Base-by-base conservation (phyloP, 2,113 vertebrate genomes). In the Colistium nudipinnis region DNA sequence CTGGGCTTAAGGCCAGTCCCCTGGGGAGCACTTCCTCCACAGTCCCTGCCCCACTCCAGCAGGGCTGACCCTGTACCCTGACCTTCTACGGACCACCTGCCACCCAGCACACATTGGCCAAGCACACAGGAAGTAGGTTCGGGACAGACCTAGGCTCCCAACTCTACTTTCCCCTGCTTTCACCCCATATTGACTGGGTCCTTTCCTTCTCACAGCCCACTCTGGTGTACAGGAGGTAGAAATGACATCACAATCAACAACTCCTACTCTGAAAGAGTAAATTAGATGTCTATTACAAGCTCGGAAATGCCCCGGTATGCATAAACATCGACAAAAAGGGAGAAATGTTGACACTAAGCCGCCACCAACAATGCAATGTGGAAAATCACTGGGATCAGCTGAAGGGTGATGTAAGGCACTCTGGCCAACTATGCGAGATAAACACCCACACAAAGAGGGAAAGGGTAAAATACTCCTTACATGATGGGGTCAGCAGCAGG, bases 401-500 rank as follows among this genome's bases (percentile, higher is more conserved):
- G 69, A 84, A 60, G 47, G 51, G 31, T 75, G 72, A 86, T 73
- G 76, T 76, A 74, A 81, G 64, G 74, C 57, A 52, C 51, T 72
- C 36, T 13, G 9, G 53, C 39, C 69, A 73, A 80, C 74, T 43
- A 19, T 17, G 19, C 17, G 38, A 80, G 75, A 76, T 76, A 81
- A 80, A 80, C 64, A 81, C 49, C 67, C 25, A 59, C 44, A 86
- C 73, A 78, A 80, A 77, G 54, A 57, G 47, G 24, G 17, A 65
- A 62, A 39, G 33, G 60, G 60, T 74, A 49, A 73, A 87, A 80
- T 70, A 86, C 67, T 74, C n/a, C 64, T 68, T 52, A 62, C 63
- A 72, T 65, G 78, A 78, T 62, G 41, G 66, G 71, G 84, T 86
- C 82, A 86, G 81, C 77, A 78, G 81, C 68, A 59, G 67, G 78